Percentiles rank a stretch among this genome's conserved stretches.
Evolutionary conservation across 2,797 vertebrate genomes (phyloP).

Genomic region (Streptopelia turtur): DNA sequence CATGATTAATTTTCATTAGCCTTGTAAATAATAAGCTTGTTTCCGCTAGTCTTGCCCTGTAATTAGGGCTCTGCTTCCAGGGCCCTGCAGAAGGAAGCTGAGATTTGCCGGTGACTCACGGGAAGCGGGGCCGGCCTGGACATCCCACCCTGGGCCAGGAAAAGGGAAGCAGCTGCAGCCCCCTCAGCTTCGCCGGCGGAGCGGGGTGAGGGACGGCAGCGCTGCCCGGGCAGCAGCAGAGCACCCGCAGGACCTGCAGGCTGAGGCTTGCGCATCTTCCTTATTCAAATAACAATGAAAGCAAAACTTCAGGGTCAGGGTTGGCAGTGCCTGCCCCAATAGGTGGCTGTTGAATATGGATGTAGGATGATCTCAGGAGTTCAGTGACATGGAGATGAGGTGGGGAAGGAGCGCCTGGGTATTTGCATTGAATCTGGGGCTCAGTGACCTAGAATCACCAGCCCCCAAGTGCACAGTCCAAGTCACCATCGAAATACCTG

Average conservation of each 20-base stretch:
- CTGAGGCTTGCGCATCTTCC: background rate
- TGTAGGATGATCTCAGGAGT: background rate
- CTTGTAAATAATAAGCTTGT: slow-evolving; percentile 51
- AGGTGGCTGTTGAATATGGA: background rate
- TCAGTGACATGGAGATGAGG: background rate
- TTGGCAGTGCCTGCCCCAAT: background rate
- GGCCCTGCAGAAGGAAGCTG: slow-evolving; percentile 9
- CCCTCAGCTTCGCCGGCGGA: fast-evolving
- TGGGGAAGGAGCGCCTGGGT: background rate
- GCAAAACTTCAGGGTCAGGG: background rate
- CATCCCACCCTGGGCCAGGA: background rate
- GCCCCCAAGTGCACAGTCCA: background rate
- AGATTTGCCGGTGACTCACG: slow-evolving; percentile 29
- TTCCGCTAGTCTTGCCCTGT: slow-evolving; percentile 41
- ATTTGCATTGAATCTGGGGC: background rate
- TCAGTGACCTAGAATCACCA: background rate
- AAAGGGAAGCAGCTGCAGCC: background rate
- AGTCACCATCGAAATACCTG: fast-evolving
- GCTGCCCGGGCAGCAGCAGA: background rate
- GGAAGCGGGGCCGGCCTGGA: background rate
- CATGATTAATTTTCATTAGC: slow-evolving; percentile 61
- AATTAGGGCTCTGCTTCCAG: slow-evolving; percentile 30
- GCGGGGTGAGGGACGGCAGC: background rate
- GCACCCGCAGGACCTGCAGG: background rate
- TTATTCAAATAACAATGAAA: background rate